Evolutionary conservation across 2,113 vertebrate species (phyloP).

Genomic region (Ophthalmolycus amberensis): DNA sequence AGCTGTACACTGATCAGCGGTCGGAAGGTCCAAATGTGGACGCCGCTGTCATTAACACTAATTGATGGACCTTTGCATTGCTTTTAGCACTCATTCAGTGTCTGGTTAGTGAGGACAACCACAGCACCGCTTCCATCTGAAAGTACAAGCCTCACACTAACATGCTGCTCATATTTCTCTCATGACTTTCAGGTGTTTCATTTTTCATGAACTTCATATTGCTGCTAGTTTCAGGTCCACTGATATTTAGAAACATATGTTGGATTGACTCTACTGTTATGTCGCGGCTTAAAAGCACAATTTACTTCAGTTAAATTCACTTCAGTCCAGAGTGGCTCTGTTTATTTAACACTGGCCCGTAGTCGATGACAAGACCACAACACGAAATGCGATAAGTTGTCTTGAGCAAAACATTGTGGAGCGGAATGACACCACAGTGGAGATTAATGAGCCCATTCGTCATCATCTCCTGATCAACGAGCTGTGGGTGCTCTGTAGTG

Average conservation of each 20-base stretch:
- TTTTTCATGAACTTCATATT: not conserved
- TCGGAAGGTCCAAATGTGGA: not conserved
- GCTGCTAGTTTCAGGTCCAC: not conserved
- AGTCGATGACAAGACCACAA: slow-evolving; percentile 4
- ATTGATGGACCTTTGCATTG: slow-evolving; percentile 9
- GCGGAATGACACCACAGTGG: not conserved
- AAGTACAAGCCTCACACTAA: slow-evolving; percentile 10
- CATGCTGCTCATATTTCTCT: not conserved
- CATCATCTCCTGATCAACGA: slow-evolving; percentile 5
- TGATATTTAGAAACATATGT: not conserved
- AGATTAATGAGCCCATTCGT: slow-evolving; percentile 18
- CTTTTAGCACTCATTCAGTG: slow-evolving; percentile 10
- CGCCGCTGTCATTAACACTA: not conserved
- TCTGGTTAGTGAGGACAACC: slow-evolving; percentile 11
- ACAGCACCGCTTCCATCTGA: not conserved
- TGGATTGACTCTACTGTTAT: not conserved
- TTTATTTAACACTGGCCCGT: not conserved
- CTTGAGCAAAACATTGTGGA: not conserved
- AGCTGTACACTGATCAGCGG: not conserved
- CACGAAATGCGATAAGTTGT: slow-evolving; percentile 12
- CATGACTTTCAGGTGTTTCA: not conserved
- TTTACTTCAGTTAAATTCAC: not conserved
- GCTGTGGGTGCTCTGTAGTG: not conserved
- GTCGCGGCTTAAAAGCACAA: not conserved
- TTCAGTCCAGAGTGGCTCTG: not conserved